Evolutionary conservation across 2,797 vertebrate species (phyloP), one percentile per base, ranked within the genome.

Genomic region (Harpagifer antarcticus): DNA sequence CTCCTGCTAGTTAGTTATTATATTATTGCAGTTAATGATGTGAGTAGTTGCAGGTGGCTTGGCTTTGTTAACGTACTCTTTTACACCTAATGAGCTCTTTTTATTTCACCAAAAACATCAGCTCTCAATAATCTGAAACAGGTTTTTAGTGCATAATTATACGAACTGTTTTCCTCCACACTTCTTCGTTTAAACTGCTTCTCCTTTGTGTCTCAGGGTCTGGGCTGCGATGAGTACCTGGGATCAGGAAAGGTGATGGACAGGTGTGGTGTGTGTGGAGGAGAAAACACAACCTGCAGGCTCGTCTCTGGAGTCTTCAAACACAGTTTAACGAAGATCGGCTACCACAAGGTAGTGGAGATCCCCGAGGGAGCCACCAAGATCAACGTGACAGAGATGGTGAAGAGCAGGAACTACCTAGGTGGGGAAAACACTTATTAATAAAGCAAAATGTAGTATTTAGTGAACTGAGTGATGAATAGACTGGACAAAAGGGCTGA

Each of bases 341-440:
- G 98, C 88, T 99, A 99, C 89, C 98, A 99, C 92, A 98, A 97
- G 78, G 96, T 99, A n/a, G 92, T 98, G 49, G 98, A 99, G 94
- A 99, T 99, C 79, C 98, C 98, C n/a, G 95, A 96, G 82, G 98
- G 98, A 80, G 98, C 98, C 87, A 99, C 95, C 62, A 99, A 96
- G 91, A 99, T 99, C 94, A 99, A 99, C 89, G 89, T 99, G 67
- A 99, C 98, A 0, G 98, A 99, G 92, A 98, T 98, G 96, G 72
- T 96, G 82, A 99, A 99, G 95, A 99, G 98, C 94, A 96, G 96
- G 88, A 99, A 99, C 93, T 99, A 99, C 78, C 88, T 99, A 76
- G 98, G 98, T 99, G 91, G 94, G 96, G 87, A 27, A 44, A 33
- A 48, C 15, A 0, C 1, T 5, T 15, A 0, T 7, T 31, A 1